Base-by-base conservation (phyloP, 1,140 invertebrate genomes). In the Drosophila sechellia region DNA sequence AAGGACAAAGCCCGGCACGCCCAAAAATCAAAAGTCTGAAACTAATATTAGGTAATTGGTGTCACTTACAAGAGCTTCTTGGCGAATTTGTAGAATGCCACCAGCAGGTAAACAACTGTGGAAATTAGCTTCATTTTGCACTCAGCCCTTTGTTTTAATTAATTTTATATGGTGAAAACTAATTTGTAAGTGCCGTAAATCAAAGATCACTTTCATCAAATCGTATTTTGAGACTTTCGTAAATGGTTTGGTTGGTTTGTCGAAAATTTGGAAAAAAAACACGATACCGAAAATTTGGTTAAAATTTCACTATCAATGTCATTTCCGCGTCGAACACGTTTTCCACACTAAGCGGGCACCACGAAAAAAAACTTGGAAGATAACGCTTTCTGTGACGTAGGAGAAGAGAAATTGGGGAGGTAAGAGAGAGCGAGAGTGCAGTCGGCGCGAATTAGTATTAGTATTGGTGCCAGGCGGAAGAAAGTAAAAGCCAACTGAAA, bases 261-360 rank as follows among this genome's bases (percentile, higher is more conserved):
- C 43, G 27, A 27, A 34, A 58, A 37, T n/a, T 65, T 12, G 37
- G 12, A 25, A 42, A 42, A 54, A 59, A 49, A 61, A 63, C 52
- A 54, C 17, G 25, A 34, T 43, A 10, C n/a, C 42, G 35, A 15
- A 40, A 56, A 39, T 69, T 71, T 45, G 39, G 60, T 50, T 68
- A 45, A 72, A 77, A 83, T 87, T 86, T 86, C 84, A 87, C 83
- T 87, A 87, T 86, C 83, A 86, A 86, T 86, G 83, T 79, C 83
- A 87, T 79, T 86, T 87, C 83, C 84, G 79, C 83, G 74, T 77
- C 49, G 79, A 89, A 83, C 83, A 87, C 83, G 83, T 86, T 86
- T 86, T 87, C 68, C 63, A 73, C 79, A 83, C 75, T 86, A 83
- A 85, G 81, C 73, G 70, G 45, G 8, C 50, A 50, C 15, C 22